phyloP scores from a whole-genome alignment of 1,140 invertebrate genomes.

The Stratiolaelaps scimitus region DNA sequence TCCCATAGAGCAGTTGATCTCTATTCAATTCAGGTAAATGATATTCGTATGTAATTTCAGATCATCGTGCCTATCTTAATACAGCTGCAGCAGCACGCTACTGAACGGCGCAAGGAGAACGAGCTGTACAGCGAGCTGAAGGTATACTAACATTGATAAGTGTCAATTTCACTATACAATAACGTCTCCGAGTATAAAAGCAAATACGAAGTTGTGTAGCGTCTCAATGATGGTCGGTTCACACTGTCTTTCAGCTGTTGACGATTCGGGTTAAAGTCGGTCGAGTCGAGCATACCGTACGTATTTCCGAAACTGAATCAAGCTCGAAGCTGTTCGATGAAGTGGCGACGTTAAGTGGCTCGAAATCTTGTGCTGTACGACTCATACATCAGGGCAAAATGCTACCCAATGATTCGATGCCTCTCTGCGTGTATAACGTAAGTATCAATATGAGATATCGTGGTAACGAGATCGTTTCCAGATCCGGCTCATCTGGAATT shows the following conservation, averaged over 20 bases:
- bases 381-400: neutral
- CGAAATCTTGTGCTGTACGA: neutral
- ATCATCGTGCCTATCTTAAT: neutral
- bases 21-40: neutral
- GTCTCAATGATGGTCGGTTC: too few species aligned
- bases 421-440: neutral
- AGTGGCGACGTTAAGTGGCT: neutral
- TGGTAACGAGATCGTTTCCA: too few species aligned
- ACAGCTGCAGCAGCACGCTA: slow-evolving; percentile 7
- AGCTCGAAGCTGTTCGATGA: neutral
- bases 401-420: neutral
- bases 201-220: too few species aligned
- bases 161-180: neutral
- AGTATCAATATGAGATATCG: neutral
- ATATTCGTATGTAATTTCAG: neutral
- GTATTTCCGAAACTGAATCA: neutral
- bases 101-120: neutral
- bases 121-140: neutral
- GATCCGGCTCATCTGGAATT: too few species aligned
- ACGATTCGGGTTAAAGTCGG: neutral
- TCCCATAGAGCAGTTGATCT: neutral
- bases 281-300: neutral
- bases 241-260: neutral
- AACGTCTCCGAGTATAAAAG: neutral
- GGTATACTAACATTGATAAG: neutral